Percentiles rank a stretch among this genome's conserved stretches.
phyloP scores from a whole-genome alignment of 1,140 invertebrate genomes.

The Drosophila ironensis region DNA sequence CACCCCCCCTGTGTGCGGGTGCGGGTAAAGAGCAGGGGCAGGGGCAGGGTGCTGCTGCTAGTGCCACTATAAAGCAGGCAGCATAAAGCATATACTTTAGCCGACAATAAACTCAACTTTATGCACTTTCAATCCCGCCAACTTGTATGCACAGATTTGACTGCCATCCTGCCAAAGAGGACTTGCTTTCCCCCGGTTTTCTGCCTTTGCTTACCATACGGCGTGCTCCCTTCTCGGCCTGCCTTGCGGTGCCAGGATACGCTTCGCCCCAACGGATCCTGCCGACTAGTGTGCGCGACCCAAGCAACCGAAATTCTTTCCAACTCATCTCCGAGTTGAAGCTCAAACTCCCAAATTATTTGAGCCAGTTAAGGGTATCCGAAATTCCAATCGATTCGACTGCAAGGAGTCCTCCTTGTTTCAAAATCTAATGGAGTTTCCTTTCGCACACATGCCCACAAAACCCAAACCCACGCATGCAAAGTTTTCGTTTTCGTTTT shows the following conservation, averaged over 20 bases:
- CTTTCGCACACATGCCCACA: slow-evolving; percentile 1
- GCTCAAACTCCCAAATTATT: background rate
- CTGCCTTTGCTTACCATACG: background rate
- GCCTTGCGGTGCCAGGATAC: background rate
- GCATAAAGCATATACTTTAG: slow-evolving; percentile 78
- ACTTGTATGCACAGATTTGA: slow-evolving; percentile 79
- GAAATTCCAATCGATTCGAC: background rate
- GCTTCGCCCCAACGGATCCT: too few relatives aligned
- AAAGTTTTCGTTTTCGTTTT: slow-evolving; percentile 70
- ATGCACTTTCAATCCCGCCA: slow-evolving; percentile 77
- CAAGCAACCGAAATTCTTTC: too few relatives aligned
- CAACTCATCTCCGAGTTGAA: too few relatives aligned
- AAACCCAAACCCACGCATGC: slow-evolving; percentile 19
- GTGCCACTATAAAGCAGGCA: slow-evolving; percentile 65
- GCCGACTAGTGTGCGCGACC: too few relatives aligned
- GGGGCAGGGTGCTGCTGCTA: slow-evolving; percentile 38
- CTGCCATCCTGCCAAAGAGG: slow-evolving; percentile 35
- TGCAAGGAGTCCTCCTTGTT: slow-evolving; percentile 24
- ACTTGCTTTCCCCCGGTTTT: background rate
- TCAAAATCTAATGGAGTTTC: slow-evolving; percentile 68
- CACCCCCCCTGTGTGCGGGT: background rate
- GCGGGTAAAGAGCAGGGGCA: background rate
- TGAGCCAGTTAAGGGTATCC: slow-evolving; percentile 33
- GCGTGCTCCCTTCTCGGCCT: background rate
- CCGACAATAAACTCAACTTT: slow-evolving; percentile 79